phyloP scores from a whole-genome alignment of 2,113 vertebrate genomes.

The Dicerorhinus sumatrensis region DNA sequence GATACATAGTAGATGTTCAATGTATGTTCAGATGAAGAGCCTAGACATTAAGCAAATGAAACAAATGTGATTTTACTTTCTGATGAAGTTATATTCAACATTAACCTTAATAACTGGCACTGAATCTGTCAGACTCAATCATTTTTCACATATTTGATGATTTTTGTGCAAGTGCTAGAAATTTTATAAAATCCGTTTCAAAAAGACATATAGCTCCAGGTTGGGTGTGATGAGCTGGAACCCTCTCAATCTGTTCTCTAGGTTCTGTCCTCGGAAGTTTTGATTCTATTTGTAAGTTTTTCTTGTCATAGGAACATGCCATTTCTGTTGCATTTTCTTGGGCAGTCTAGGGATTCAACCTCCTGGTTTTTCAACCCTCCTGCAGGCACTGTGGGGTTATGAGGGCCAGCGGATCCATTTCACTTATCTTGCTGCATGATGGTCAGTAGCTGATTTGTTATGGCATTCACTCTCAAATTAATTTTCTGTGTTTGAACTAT shows the following conservation, averaged over 20 bases:
- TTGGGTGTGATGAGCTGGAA: background rate
- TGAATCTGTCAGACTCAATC: constrained; percentile 41
- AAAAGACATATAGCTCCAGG: background rate
- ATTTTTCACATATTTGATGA: constrained; percentile 54
- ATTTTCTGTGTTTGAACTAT: constrained; percentile 90
- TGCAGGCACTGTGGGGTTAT: constrained; percentile 83
- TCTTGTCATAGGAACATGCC: constrained; percentile 85
- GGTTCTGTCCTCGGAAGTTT: constrained; percentile 78
- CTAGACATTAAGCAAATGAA: constrained; percentile 45
- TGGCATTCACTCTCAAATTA: constrained; percentile 87
- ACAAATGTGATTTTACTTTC: constrained; percentile 58
- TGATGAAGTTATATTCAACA: constrained; percentile 55
- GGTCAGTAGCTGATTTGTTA: constrained; percentile 89
- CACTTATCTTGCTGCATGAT: constrained; percentile 90
- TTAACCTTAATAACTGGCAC: constrained; percentile 51
- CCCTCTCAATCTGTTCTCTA: background rate
- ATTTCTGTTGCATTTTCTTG: constrained; percentile 83
- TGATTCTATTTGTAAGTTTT: constrained; percentile 88
- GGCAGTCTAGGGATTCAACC: constrained; percentile 81
- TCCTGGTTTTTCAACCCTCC: constrained; percentile 81
- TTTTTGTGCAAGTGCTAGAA: constrained; percentile 36
- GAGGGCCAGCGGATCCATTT: constrained; percentile 83
- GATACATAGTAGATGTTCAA: background rate
- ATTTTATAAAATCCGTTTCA: constrained; percentile 36
- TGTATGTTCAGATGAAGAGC: background rate